Conservation (phyloP, 2,113 vertebrate species). For the Embiotoca jacksoni region DNA sequence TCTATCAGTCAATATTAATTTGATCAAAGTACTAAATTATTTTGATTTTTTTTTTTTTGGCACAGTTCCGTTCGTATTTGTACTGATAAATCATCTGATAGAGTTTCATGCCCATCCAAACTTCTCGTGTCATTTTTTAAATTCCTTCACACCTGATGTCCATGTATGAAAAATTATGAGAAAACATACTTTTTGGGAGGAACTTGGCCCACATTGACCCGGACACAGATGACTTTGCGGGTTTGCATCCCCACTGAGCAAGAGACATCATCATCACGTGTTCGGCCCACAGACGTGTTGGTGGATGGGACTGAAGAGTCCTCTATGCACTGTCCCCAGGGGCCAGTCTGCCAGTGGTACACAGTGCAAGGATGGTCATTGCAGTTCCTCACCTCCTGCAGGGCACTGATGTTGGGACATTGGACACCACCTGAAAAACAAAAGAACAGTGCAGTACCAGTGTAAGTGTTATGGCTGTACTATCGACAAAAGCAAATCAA, state of each 20-base stretch:
- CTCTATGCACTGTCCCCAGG: slow-evolving; percentile 96
- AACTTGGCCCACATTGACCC: slow-evolving; percentile 98
- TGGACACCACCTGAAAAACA: slow-evolving; percentile 86
- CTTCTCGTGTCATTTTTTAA: too few relatives aligned
- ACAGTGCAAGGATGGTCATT: slow-evolving; percentile 97
- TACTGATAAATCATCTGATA: too few relatives aligned
- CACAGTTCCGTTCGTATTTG: too few relatives aligned
- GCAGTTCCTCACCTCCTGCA: slow-evolving; percentile 94
- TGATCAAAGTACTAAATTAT: too few relatives aligned
- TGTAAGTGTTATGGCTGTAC: not conserved
- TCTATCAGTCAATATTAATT: too few relatives aligned
- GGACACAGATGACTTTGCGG: slow-evolving; percentile 97
- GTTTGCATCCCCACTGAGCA: slow-evolving; percentile 98
- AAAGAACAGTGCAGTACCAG: not conserved
- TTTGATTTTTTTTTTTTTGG: too few relatives aligned
- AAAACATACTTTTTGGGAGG: slow-evolving; percentile 95
- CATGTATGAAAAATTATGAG: not conserved
- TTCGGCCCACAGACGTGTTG: slow-evolving; percentile 84
- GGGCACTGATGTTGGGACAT: slow-evolving; percentile 91
- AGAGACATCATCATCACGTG: slow-evolving; percentile 85
- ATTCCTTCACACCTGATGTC: not conserved
- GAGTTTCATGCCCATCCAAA: too few relatives aligned
- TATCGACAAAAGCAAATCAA: too few relatives aligned
- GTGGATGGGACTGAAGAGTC: slow-evolving; percentile 90
- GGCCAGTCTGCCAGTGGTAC: slow-evolving; percentile 96